Evolutionary conservation across 2,797 vertebrate genomes (phyloP), one percentile per base, ranked within the genome.

Genomic region (Sebastes flavidus): DNA sequence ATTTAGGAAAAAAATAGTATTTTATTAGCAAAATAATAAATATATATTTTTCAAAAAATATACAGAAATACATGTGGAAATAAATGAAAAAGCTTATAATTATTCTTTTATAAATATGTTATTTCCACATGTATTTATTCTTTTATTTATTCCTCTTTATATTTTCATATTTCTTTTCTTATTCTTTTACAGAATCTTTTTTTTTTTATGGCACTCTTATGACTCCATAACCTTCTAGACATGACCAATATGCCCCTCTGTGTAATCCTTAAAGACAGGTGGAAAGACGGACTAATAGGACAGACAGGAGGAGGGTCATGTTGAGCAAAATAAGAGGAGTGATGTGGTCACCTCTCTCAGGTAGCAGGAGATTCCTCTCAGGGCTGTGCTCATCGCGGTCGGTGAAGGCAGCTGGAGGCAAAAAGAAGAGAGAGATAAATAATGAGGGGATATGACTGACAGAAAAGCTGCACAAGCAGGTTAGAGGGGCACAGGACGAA

Each of bases 291-390:
- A 54, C 52, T 0, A 18, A 0, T 46, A 36, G 34, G 49, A 77
- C 55, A 69, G 22, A 75, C 66, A 38, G 49, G 32, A 6, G 52
- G 36, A 65, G 22, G 34, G 68, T 38, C 29, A 59, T 11, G 22
- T 29, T 34, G 73, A 70, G 60, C 18, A 8, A 63, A 65, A 75
- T 58, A 61, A 36, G 24, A 18, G 62, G 25, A 46, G 52, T 77
- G 38, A 4, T 34, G 58, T 46, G 79, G 16, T 93, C 92, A 97
- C 97, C 97, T 98, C 97, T 96, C 96, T 96, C 87, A 98, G 94
- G 90, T 98, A 98, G 88, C 97, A 98, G 91, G 97, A 98, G 88
- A 98, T 98, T 60, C 97, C 97, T 91, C 97, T 95, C 80, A 98
- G 92, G 0, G 97, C 97, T 0, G 96, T 95, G 56, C 95, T 97